Evolutionary conservation across 1,140 invertebrate genomes (phyloP).

Genomic region (Andrena cerasifolii): DNA sequence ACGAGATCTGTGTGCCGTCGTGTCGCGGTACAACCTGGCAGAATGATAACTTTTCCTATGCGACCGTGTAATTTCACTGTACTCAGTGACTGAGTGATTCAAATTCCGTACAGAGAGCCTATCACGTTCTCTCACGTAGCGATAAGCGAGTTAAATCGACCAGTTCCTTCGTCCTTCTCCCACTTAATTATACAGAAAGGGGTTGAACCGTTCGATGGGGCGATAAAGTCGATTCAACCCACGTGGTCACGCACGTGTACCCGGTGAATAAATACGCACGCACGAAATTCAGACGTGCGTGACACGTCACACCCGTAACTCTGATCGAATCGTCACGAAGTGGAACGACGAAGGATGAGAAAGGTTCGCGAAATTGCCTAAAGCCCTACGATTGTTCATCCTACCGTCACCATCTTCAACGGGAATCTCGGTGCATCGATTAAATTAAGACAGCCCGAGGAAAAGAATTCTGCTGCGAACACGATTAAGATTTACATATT

Average conservation of each 20-base stretch:
- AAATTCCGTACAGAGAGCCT: too few species aligned
- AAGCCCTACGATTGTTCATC: too few species aligned
- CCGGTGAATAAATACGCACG: neutral
- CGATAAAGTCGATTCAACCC: neutral
- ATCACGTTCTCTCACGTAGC: too few species aligned
- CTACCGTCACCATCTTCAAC: too few species aligned
- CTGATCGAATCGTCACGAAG: neutral
- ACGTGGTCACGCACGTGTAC: slow-evolving; percentile 4
- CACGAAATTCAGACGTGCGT: neutral
- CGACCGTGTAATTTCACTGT: neutral
- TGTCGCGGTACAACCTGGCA: neutral
- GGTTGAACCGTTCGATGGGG: neutral
- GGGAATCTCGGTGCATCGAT: neutral
- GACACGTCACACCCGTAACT: neutral
- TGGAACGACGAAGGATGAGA: neutral
- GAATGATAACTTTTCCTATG: slow-evolving; percentile 1
- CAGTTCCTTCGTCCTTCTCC: too few species aligned
- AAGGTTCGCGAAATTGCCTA: too few species aligned
- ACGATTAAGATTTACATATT: slow-evolving; percentile 17
- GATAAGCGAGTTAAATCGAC: too few species aligned
- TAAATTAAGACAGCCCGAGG: neutral
- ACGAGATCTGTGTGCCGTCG: neutral
- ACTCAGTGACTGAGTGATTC: neutral
- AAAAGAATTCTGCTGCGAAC: neutral
- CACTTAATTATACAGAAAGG: too few species aligned